Evolutionary conservation across 2,888 invertebrate genomes (phyloP).

Genomic region (Frankliniella fusca): DNA sequence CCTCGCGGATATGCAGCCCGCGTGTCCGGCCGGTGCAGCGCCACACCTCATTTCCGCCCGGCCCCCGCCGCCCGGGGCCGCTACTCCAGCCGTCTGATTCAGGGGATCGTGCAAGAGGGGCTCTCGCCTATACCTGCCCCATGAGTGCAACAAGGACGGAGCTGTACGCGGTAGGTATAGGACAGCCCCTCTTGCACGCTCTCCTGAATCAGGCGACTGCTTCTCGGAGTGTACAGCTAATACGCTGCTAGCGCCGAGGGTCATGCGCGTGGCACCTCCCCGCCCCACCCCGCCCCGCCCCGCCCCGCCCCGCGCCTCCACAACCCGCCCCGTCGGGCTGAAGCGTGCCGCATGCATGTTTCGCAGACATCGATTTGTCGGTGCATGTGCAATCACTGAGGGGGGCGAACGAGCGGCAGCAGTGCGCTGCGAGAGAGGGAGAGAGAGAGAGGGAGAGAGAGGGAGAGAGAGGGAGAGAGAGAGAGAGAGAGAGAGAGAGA

Average conservation of each 20-base stretch:
- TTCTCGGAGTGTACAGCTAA: neutral
- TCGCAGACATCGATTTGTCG: slow-evolving; percentile 18
- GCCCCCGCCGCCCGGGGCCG: too few relatives aligned
- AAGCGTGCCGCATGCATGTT: neutral
- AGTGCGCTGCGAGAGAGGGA: slow-evolving; percentile 14
- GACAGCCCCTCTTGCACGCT: too few relatives aligned
- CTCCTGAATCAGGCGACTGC: too few relatives aligned
- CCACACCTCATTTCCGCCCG: too few relatives aligned
- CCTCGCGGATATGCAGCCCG: too few relatives aligned
- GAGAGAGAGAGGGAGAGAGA: slow-evolving; percentile 8
- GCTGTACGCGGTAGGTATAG: too few relatives aligned
- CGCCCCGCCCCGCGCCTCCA: neutral
- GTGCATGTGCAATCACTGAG: neutral
- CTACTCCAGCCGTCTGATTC: too few relatives aligned
- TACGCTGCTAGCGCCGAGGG: neutral
- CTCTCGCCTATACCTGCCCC: too few relatives aligned
- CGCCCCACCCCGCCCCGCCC: neutral
- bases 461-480: slow-evolving; percentile 19
- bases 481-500: slow-evolving; percentile 25
- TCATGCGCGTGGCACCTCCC: neutral
- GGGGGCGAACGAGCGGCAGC: slow-evolving; percentile 6
- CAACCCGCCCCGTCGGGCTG: neutral
- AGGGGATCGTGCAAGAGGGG: too few relatives aligned
- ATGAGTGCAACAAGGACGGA: too few relatives aligned
- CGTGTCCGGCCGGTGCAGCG: too few relatives aligned